A percentile compares a stretch with the other conserved stretches of the same genome.
phyloP scores from a whole-genome alignment of 2,113 vertebrate genomes.

The Zosterops pallidus region DNA sequence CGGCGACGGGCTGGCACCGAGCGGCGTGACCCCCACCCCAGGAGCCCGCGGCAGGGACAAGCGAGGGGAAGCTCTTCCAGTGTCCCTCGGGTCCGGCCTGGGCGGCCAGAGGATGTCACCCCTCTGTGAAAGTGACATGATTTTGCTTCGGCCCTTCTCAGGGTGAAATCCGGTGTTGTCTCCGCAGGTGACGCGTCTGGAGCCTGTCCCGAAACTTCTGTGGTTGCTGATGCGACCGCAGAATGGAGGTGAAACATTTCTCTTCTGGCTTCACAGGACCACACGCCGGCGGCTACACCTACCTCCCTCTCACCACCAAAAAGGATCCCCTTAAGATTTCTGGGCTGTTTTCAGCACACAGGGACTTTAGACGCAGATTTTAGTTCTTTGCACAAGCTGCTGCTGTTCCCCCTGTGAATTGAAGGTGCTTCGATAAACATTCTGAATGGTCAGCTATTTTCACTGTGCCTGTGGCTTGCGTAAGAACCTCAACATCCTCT shows the following conservation, averaged over 20 bases:
- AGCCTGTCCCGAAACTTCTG: not conserved
- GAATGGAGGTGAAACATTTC: not conserved
- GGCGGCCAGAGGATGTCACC: not conserved
- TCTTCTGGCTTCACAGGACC: not conserved
- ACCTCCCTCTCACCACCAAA: not conserved
- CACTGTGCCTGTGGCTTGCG: conserved; percentile 19
- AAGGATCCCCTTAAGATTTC: not conserved
- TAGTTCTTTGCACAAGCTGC: not conserved
- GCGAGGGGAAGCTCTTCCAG: rapidly evolving
- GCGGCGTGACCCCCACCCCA: rapidly evolving
- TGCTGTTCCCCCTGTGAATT: not conserved
- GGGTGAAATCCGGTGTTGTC: not conserved
- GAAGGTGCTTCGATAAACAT: conserved; percentile 21
- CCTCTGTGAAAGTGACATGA: not conserved
- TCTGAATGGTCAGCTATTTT: conserved; percentile 62
- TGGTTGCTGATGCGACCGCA: not conserved
- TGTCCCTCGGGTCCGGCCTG: not conserved
- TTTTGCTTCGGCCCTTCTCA: not conserved
- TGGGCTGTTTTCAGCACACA: not conserved
- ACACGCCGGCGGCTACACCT: not conserved
- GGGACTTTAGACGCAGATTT: not conserved
- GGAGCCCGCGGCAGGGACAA: not conserved
- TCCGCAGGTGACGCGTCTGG: not conserved
- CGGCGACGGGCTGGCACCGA: not conserved
- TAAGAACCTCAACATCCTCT: conserved; percentile 59